Evolutionary conservation across 2,797 vertebrate genomes (phyloP).

Genomic region (Argentina silus): DNA sequence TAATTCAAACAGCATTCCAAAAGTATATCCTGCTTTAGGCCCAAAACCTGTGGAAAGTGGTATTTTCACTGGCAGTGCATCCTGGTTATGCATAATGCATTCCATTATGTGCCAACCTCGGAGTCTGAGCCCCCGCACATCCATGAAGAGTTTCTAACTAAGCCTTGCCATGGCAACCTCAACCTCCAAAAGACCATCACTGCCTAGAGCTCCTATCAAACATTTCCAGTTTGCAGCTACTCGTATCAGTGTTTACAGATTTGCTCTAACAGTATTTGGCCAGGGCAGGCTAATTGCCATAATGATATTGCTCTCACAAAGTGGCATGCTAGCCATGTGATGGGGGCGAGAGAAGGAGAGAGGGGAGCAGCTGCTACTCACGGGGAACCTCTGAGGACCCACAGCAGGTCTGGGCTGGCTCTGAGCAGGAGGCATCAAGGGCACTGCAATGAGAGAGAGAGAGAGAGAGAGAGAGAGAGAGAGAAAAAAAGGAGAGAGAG

Average conservation of each 20-base stretch:
- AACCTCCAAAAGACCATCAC: conserved; percentile 74
- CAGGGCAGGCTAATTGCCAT: conserved; percentile 81
- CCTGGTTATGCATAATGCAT: conserved; percentile 67
- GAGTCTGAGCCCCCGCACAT: conserved; percentile 74
- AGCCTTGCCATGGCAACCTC: conserved; percentile 58
- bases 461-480: conserved; percentile 27
- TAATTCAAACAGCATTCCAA: conserved; percentile 64
- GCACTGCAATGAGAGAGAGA: conserved; percentile 87
- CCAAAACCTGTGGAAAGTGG: conserved; percentile 66
- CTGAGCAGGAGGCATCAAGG: conserved; percentile 93
- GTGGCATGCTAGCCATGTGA: conserved; percentile 71
- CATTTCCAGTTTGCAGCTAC: conserved; percentile 81
- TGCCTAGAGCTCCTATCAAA: conserved; percentile 86
- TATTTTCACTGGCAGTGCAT: conserved; percentile 63
- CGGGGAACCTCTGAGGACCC: conserved; percentile 95
- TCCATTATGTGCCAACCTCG: conserved; percentile 70
- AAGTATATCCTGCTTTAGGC: conserved; percentile 62
- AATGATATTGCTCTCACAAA: conserved; percentile 82
- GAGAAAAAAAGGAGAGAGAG: background rate
- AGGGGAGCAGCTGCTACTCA: conserved; percentile 90
- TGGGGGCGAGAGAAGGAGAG: conserved; percentile 66
- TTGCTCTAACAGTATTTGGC: conserved; percentile 81
- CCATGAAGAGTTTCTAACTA: conserved; percentile 82
- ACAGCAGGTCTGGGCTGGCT: conserved; percentile 94
- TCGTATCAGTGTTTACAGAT: conserved; percentile 87